phyloP scores from a whole-genome alignment of 2,888 invertebrate species.

The Pammene fasciana region DNA sequence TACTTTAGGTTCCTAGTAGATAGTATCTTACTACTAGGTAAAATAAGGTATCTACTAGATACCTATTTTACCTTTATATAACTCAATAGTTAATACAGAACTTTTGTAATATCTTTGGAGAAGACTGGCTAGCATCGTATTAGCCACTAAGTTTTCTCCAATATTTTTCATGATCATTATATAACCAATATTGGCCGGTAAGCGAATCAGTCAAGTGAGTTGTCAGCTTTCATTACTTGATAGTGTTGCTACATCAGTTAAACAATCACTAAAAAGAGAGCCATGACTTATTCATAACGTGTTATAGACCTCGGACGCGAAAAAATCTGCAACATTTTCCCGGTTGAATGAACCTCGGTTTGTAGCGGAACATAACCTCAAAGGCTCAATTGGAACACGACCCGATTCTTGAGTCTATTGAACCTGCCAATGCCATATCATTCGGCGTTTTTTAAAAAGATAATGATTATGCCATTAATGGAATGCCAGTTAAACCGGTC shows the following conservation, averaged over 20 bases:
- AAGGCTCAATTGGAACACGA: conserved; percentile 20
- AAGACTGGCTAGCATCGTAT: too few species aligned
- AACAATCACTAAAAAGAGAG: conserved; percentile 8
- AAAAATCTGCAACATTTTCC: conserved; percentile 36
- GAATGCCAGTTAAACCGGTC: background rate
- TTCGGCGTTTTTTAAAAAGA: background rate
- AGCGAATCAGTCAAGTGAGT: conserved; percentile 5
- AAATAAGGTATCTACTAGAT: too few species aligned
- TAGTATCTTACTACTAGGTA: too few species aligned
- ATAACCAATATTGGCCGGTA: conserved; percentile 3
- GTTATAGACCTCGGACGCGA: conserved; percentile 33
- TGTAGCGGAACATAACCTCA: conserved; percentile 24
- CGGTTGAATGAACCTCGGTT: conserved; percentile 33
- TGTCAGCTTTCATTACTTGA: conserved; percentile 11
- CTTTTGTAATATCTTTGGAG: too few species aligned
- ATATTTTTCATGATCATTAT: background rate
- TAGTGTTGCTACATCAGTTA: conserved; percentile 1
- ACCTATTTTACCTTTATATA: background rate
- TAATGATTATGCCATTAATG: background rate
- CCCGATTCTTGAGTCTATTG: conserved; percentile 20
- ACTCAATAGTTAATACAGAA: background rate
- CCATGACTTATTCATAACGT: conserved; percentile 37
- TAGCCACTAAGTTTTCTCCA: too few species aligned
- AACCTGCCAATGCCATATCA: conserved; percentile 16
- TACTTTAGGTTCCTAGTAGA: too few species aligned